Percentiles rank a stretch among this genome's conserved stretches.
Evolutionary conservation across 2,797 vertebrate genomes (phyloP).

Genomic region (Tauraco hartlaubi): DNA sequence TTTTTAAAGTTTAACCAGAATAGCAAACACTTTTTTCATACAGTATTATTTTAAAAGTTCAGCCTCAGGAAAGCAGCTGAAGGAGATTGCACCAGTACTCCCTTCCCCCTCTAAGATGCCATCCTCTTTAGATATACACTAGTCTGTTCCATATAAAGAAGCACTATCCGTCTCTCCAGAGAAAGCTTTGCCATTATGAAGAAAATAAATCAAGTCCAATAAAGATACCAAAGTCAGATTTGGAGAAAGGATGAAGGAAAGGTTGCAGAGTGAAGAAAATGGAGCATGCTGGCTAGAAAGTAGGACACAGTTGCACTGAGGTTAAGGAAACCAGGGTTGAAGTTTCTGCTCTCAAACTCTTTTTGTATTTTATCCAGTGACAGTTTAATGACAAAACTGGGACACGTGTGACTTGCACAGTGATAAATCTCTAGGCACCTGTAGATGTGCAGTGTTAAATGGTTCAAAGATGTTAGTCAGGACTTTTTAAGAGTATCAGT

Average conservation of each 20-base stretch:
- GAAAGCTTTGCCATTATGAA: not conserved
- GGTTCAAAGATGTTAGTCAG: not conserved
- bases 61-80: not conserved
- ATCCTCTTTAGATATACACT: not conserved
- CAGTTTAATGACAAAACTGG: not conserved
- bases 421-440: not conserved
- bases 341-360: not conserved
- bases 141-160: not conserved
- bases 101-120: not conserved
- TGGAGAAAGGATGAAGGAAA: slow-evolving; percentile 9
- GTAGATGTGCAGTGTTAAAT: not conserved
- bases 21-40: not conserved
- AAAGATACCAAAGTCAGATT: not conserved
- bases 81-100: not conserved
- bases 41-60: not conserved
- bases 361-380: not conserved
- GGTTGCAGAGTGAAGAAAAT: not conserved
- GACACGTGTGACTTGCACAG: accelerated
- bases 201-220: slow-evolving; percentile 27
- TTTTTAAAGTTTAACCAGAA: not conserved
- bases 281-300: not conserved
- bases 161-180: not conserved
- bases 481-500: not conserved
- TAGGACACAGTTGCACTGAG: not conserved
- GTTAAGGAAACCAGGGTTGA: not conserved